Evolutionary conservation across 2,888 invertebrate species (phyloP), one percentile per base, ranked within the genome.

Genomic region (Laothoe populi): DNA sequence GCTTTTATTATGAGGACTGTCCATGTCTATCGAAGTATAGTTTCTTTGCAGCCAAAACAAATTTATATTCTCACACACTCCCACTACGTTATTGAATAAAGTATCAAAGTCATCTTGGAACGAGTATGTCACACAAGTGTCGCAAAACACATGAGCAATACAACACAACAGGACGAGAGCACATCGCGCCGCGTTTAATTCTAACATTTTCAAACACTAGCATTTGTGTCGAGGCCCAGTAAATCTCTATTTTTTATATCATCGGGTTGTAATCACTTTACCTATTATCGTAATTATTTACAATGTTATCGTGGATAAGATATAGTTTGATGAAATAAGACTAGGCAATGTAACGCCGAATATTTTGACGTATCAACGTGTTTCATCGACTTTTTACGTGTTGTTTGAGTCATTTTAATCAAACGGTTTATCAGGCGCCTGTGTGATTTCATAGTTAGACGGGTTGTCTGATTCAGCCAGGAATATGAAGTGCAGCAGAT

Each of bases 61-160:
- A 44, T 44, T 44, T 23, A 40, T n/a, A 8, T 3, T n/a, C 5
- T 8, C 64, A n/a, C 21, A 62, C 84, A 87, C 3, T 1, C 71
- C 70, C 19, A 53, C 48, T 24, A 70, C 66, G 59, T 74, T 70
- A 16, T 63, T 66, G 63, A 88, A 88, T 3, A 70, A 62, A 4
- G 67, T 66, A 1, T 76, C 69, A 31, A 74, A 81, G 4, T 72
- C 71, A 11, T 79, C 72, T 63, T 81, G 83, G 62, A 86, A 86
- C 40, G 77, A 73, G 64, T 79, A 82, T 48, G 70, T 74, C 13
- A 81, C 72, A 68, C 87, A 86, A 45, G 5, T 7, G 3, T 62
- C 57, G 10, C 45, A 46, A 4, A 4, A 23, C 2, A 46, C 57
- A 8, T 21, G n/a, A 21, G 46, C 21, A 23, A 57, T 13, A 35